Conservation (phyloP, 2,113 vertebrate species). For the Burhinus oedicnemus region DNA sequence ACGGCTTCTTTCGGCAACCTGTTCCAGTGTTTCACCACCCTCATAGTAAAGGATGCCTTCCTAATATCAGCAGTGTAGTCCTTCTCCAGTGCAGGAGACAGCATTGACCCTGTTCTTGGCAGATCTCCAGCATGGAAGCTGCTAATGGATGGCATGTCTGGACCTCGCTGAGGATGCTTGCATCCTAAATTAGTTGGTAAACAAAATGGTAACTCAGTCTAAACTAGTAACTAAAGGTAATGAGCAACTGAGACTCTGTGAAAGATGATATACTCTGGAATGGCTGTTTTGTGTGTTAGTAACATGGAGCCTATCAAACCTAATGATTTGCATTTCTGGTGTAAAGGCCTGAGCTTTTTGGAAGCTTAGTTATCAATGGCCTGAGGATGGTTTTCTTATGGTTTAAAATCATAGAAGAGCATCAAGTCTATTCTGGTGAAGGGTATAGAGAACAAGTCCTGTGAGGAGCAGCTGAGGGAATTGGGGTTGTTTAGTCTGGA, state of each 20-base stretch:
- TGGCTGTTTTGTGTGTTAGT: background rate
- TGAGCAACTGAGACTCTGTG: background rate
- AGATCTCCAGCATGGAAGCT: background rate
- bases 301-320: background rate
- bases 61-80: background rate
- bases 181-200: background rate
- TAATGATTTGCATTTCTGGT: background rate
- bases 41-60: background rate
- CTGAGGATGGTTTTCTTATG: background rate
- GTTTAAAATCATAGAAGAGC: background rate
- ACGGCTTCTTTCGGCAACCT: background rate
- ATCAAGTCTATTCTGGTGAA: background rate
- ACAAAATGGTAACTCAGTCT: background rate
- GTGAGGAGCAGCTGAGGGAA: background rate
- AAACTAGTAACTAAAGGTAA: background rate
- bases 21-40: background rate
- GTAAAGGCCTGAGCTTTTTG: background rate
- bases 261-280: background rate
- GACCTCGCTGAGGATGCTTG: background rate
- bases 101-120: background rate
- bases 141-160: background rate
- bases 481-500: background rate
- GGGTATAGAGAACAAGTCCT: background rate
- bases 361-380: background rate
- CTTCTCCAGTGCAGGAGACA: background rate